Percentiles rank a stretch among this genome's conserved stretches.
Evolutionary conservation across 2,113 vertebrate species (phyloP).

Genomic region (Gallinago paraguaiae): DNA sequence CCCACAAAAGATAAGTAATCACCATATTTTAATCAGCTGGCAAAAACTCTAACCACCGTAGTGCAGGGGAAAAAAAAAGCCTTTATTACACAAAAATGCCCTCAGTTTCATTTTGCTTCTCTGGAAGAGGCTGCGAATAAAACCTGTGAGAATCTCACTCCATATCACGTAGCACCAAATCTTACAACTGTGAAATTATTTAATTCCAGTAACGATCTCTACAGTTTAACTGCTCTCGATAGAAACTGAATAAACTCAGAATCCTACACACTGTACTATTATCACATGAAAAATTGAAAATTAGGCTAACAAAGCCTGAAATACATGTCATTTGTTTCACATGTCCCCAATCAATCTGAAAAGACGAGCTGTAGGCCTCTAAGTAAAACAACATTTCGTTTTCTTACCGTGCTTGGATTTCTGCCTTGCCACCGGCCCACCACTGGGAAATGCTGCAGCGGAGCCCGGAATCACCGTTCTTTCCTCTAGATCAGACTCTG

Average conservation of each 20-base stretch:
- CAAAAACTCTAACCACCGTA: background rate
- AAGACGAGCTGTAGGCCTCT: background rate
- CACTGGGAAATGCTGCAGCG: slow-evolving; percentile 68
- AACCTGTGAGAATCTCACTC: background rate
- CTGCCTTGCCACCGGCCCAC: slow-evolving; percentile 72
- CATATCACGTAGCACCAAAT: background rate
- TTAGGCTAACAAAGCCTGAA: background rate
- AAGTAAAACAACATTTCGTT: background rate
- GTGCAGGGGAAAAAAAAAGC: background rate
- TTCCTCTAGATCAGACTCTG: slow-evolving; percentile 83
- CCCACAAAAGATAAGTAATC: slow-evolving; percentile 33
- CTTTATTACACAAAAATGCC: background rate
- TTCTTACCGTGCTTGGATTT: slow-evolving; percentile 77
- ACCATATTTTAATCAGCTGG: slow-evolving; percentile 13
- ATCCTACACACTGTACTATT: background rate
- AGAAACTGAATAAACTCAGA: background rate
- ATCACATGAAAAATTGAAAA: background rate
- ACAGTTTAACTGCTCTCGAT: background rate
- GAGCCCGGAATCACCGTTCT: slow-evolving; percentile 66
- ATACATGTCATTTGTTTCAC: background rate
- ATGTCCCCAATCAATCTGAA: background rate
- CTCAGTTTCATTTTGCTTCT: background rate
- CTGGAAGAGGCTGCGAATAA: background rate
- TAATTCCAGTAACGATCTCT: background rate
- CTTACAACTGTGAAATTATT: background rate